Conservation (phyloP, 2,113 vertebrate species). For the Sturnira hondurensis region DNA sequence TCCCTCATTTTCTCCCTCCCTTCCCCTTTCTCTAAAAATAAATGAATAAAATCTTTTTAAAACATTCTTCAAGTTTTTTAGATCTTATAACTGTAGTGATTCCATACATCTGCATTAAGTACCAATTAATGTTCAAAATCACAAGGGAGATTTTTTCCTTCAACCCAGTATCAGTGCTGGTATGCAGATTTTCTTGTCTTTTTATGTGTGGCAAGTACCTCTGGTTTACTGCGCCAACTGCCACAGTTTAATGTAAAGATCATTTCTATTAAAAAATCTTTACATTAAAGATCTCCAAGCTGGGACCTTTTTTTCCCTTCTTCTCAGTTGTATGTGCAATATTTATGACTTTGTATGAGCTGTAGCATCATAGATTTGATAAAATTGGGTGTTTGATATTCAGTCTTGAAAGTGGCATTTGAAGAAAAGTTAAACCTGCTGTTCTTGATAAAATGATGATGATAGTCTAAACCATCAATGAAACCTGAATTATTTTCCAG, state of each 20-base stretch:
- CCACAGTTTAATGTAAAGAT: neutral
- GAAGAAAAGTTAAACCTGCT: neutral
- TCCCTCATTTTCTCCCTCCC: no score
- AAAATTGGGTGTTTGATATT: neutral
- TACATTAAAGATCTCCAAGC: neutral
- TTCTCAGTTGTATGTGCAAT: neutral
- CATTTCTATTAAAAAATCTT: no score
- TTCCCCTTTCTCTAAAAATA: no score
- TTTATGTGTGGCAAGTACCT: neutral
- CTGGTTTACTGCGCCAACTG: neutral
- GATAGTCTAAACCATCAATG: neutral
- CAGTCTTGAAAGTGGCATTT: neutral
- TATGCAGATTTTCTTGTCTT: neutral
- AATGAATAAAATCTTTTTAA: no score
- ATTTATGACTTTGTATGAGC: neutral
- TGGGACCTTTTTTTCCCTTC: neutral
- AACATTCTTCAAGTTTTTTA: neutral
- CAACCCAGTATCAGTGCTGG: neutral
- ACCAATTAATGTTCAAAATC: neutral
- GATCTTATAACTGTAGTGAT: neutral
- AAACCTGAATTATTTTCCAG: neutral
- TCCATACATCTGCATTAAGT: neutral
- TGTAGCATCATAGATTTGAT: neutral
- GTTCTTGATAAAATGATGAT: neutral
- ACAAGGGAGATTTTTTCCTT: neutral